Evolutionary conservation across 2,888 invertebrate genomes (phyloP).

Genomic region (Drosophila kuntzei): DNA sequence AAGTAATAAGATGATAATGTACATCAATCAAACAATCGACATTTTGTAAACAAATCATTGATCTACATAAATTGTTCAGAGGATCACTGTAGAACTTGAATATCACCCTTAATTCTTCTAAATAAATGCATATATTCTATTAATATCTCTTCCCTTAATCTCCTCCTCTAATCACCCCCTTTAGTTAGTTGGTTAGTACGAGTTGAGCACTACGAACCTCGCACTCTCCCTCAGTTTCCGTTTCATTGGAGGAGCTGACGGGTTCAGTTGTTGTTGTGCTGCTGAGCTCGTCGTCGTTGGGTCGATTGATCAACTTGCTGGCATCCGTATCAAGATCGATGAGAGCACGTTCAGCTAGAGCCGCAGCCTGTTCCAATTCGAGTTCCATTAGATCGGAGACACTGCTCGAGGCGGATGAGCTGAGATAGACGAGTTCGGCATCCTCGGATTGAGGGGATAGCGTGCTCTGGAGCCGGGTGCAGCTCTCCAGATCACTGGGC

Average conservation of each 20-base stretch:
- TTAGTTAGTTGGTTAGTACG: conserved; percentile 23
- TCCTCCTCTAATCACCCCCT: neutral
- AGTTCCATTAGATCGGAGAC: conserved; percentile 88
- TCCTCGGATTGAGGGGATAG: conserved; percentile 87
- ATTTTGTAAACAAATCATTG: too few relatives aligned
- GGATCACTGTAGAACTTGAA: neutral
- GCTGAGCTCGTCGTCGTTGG: conserved; percentile 63
- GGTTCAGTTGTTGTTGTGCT: conserved; percentile 58
- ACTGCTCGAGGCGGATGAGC: conserved; percentile 89
- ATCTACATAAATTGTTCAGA: neutral
- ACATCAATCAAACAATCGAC: too few relatives aligned
- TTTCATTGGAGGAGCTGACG: conserved; percentile 55
- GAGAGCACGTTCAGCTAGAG: conserved; percentile 59
- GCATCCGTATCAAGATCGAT: conserved; percentile 80
- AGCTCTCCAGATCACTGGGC: conserved; percentile 87
- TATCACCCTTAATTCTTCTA: neutral
- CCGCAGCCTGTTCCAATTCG: conserved; percentile 83
- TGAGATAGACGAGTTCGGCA: conserved; percentile 90
- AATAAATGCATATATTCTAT: neutral
- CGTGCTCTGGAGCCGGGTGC: conserved; percentile 87
- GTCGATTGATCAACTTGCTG: conserved; percentile 71
- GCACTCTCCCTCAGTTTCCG: conserved; percentile 56
- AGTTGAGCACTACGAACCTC: conserved; percentile 50
- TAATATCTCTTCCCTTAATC: neutral
- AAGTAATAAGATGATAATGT: too few relatives aligned